Conservation (phyloP, 1,140 invertebrate species). For the Ips nitidus region DNA sequence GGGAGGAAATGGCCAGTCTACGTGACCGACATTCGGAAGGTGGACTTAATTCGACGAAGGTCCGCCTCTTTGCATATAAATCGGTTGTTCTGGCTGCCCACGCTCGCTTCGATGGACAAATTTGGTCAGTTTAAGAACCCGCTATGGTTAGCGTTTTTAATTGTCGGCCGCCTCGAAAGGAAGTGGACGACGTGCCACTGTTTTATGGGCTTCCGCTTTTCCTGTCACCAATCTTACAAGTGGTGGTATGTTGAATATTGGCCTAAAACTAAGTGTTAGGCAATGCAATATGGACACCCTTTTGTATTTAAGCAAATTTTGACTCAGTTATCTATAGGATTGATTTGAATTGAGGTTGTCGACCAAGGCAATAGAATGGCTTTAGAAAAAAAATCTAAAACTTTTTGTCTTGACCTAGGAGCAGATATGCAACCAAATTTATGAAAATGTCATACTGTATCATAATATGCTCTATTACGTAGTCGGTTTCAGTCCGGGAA, state of each 20-base stretch:
- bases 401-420: no score
- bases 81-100: background rate
- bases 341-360: no score
- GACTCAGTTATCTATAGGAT: no score
- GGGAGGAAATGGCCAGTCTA: conserved; percentile 9
- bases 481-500: no score
- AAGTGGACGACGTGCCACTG: conserved; percentile 2
- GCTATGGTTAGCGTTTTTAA: background rate
- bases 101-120: conserved; percentile 8
- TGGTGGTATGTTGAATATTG: background rate
- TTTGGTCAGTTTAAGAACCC: background rate
- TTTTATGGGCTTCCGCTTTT: background rate
- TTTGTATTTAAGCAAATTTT: no score
- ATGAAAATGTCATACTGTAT: no score
- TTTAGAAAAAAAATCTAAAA: no score
- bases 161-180: background rate
- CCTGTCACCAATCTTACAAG: background rate
- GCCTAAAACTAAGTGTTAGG: no score
- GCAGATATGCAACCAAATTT: no score
- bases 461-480: no score
- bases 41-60: background rate
- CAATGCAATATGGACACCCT: no score
- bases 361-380: no score
- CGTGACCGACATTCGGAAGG: conserved; percentile 13
- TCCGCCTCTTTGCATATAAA: conserved; percentile 13